These are phyloP conservation scores for Hirudinaria manillensis DNA, from an alignment of 2,888 invertebrate species.

Conservation along the genomic window DNA sequence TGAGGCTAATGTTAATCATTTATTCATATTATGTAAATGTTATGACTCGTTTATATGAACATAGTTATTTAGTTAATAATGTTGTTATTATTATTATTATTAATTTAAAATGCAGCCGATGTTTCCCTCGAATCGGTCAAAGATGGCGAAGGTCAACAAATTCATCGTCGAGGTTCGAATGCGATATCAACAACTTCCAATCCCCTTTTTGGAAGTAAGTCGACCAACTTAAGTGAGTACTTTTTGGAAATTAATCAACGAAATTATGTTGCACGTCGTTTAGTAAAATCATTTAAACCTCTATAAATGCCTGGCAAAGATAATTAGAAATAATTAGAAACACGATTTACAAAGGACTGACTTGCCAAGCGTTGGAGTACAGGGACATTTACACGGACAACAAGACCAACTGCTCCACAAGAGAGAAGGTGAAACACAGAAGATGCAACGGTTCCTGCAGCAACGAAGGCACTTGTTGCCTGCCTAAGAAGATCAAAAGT, in stretches of 20 bases:
- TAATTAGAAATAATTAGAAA: too few relatives aligned
- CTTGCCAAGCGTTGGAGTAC: constrained; percentile 80
- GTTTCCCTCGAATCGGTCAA: constrained; percentile 19
- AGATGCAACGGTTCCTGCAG: constrained; percentile 72
- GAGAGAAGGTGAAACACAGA: constrained; percentile 83
- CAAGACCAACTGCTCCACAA: constrained; percentile 84
- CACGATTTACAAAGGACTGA: constrained; percentile 60
- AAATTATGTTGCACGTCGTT: background rate
- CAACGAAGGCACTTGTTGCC: constrained; percentile 65
- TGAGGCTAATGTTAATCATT: background rate
- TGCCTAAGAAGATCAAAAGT: constrained; percentile 82
- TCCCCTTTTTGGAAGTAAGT: constrained; percentile 8
- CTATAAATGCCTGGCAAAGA: too few relatives aligned
- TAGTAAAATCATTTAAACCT: background rate
- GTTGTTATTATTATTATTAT: background rate
- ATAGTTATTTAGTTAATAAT: background rate
- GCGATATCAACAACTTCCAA: background rate
- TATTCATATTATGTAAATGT: background rate
- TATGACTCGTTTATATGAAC: background rate
- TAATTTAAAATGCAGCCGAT: constrained; percentile 1
- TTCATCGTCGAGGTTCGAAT: background rate
- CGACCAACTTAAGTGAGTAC: too few relatives aligned
- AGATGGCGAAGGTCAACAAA: constrained; percentile 11
- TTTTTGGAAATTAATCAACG: background rate
- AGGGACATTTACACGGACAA: constrained; percentile 72